Percentiles rank a stretch among this genome's conserved stretches.
Conservation (phyloP, 2,113 vertebrate species). For the Cynocephalus volans region DNA sequence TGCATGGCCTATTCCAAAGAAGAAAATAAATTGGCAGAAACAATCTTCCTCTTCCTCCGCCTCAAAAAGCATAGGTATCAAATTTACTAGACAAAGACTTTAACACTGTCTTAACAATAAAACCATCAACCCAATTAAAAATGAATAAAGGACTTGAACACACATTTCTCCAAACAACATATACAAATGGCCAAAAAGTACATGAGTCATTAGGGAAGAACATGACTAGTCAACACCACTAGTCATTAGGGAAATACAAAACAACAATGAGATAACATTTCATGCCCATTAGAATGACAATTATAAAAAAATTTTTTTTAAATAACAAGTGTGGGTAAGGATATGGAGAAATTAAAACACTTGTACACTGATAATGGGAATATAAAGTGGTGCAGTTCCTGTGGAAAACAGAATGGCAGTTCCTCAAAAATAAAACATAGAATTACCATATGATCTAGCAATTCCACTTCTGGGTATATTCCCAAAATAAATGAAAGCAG, state of each 20-base stretch:
- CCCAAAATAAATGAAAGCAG: neutral
- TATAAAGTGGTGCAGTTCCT: neutral
- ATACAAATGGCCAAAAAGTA: neutral
- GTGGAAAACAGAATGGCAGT: neutral
- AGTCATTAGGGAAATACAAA: neutral
- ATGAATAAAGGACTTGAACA: neutral
- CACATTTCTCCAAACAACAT: neutral
- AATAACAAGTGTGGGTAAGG: neutral
- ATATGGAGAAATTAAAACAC: neutral
- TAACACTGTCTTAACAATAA: neutral
- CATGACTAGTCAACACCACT: no score
- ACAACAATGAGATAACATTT: neutral
- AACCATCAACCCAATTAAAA: constrained; percentile 7
- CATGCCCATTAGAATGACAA: neutral
- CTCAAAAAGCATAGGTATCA: neutral
- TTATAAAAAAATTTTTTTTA: neutral
- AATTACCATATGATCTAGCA: neutral
- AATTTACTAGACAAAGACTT: neutral
- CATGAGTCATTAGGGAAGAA: neutral
- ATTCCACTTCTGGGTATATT: neutral
- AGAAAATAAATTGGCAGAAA: neutral
- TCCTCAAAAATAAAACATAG: neutral
- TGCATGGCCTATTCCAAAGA: neutral
- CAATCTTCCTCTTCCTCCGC: neutral
- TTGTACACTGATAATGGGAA: neutral